Conservation (phyloP, 2,888 invertebrate genomes). For the Pogonocherus hispidulus region DNA sequence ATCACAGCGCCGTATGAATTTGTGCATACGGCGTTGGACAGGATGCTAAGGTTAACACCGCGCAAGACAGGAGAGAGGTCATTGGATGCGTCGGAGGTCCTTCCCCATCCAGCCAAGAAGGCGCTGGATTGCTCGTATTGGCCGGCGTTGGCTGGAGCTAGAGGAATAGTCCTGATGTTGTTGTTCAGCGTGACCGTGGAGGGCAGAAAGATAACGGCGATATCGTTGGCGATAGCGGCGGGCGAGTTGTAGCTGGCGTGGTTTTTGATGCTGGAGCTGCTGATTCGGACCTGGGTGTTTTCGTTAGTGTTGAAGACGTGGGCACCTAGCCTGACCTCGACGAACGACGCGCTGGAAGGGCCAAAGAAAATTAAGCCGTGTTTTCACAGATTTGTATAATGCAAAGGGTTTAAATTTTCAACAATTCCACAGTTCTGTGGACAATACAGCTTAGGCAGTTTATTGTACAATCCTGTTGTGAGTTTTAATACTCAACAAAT, state of each 20-base stretch:
- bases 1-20: slow-evolving; percentile 60
- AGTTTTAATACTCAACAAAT: too few species aligned
- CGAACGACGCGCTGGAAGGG: not conserved
- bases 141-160: slow-evolving; percentile 48
- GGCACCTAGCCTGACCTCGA: slow-evolving; percentile 17
- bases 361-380: too few species aligned
- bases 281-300: slow-evolving; percentile 52
- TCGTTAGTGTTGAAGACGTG: slow-evolving; percentile 18
- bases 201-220: slow-evolving; percentile 48
- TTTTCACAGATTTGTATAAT: too few species aligned
- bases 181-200: slow-evolving; percentile 30
- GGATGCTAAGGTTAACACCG: slow-evolving; percentile 64
- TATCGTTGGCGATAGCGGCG: slow-evolving; percentile 42
- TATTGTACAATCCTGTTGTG: too few species aligned
- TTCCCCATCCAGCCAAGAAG: slow-evolving; percentile 70
- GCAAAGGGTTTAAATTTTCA: too few species aligned
- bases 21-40: slow-evolving; percentile 68
- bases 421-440: too few species aligned
- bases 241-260: slow-evolving; percentile 43
- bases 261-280: slow-evolving; percentile 35
- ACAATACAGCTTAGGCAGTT: too few species aligned
- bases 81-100: slow-evolving; percentile 61
- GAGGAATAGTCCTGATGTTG: slow-evolving; percentile 39
- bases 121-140: slow-evolving; percentile 64
- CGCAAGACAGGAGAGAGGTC: slow-evolving; percentile 65